Base-by-base conservation (phyloP, 2,888 invertebrate genomes). In the Chloroclysta siterata region DNA sequence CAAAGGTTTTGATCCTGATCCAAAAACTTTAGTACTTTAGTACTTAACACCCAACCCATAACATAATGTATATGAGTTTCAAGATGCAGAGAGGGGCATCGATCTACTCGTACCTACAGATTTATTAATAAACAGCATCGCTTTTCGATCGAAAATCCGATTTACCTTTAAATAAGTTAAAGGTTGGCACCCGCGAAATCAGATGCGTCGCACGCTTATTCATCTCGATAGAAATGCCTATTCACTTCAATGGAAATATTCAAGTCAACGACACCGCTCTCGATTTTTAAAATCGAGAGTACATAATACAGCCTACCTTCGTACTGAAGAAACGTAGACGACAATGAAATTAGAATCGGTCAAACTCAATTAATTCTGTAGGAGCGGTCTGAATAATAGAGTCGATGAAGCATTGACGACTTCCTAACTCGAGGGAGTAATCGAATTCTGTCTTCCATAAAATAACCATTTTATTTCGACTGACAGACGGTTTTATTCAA, bases 371-470 rank as follows among this genome's bases (percentile, higher is more conserved):
- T 62, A 68, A 65, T 61, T 70, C 46, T 51, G 63, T 63, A 64
- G 63, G 63, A 66, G 74, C 70, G 75, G 72, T 64, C 50, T 57
- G 56, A 63, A 66, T 60, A 59, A 65, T 66, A 39, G 66, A 62
- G 69, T 66, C 63, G 70, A 66, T 72, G 74, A 73, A 72, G 73
- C 70, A 71, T 76, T 75, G 72, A 76, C 71, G 72, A 76, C 74
- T 76, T 79, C 77, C 80, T 74, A 79, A 70, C 60, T 67, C 51
- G 53, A 51, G 15, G 57, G 51, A 57, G 48, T 52, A 68, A 60
- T 61, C 60, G 51, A 58, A 57, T 57, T 58, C 66, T 70, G 67
- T 69, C 65, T 71, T 53, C 60, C 65, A 61, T 66, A 62, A 65
- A 64, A 75, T 72, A 22, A 29, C 14, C 44, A 51, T 52, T 53